Conservation (phyloP, 2,888 invertebrate species). For the Aquatica leii region DNA sequence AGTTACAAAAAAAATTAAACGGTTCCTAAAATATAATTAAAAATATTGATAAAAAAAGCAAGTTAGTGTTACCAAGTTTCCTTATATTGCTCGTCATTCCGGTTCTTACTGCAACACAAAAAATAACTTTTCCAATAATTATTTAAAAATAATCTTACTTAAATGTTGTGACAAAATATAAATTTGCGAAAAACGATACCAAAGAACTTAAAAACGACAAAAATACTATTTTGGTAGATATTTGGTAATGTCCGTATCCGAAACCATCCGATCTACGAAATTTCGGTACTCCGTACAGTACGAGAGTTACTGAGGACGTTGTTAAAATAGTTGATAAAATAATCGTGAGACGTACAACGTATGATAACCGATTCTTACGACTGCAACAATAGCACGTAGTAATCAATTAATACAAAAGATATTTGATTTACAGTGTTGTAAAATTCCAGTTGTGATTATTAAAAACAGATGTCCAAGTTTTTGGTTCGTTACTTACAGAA, state of each 20-base stretch:
- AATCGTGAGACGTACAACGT: conserved; percentile 35
- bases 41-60: background rate
- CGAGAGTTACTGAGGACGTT: conserved; percentile 28
- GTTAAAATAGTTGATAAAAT: conserved; percentile 38
- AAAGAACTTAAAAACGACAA: conserved; percentile 19
- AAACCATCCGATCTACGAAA: conserved; percentile 35
- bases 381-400: too few relatives aligned
- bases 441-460: background rate
- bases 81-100: too few relatives aligned
- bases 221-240: conserved; percentile 10
- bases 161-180: too few relatives aligned
- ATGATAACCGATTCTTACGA: conserved; percentile 29
- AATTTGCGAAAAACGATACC: conserved; percentile 30
- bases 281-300: conserved; percentile 29
- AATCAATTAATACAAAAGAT: too few relatives aligned
- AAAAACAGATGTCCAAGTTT: background rate
- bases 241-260: conserved; percentile 27
- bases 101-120: too few relatives aligned
- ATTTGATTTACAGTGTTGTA: background rate
- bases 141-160: too few relatives aligned
- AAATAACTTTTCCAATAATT: too few relatives aligned
- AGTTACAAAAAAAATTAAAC: too few relatives aligned
- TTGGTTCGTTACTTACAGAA: background rate
- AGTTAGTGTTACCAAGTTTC: background rate
- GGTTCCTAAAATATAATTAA: background rate